Conservation (phyloP, 1,140 invertebrate genomes). For the Copidosoma floridanum region DNA sequence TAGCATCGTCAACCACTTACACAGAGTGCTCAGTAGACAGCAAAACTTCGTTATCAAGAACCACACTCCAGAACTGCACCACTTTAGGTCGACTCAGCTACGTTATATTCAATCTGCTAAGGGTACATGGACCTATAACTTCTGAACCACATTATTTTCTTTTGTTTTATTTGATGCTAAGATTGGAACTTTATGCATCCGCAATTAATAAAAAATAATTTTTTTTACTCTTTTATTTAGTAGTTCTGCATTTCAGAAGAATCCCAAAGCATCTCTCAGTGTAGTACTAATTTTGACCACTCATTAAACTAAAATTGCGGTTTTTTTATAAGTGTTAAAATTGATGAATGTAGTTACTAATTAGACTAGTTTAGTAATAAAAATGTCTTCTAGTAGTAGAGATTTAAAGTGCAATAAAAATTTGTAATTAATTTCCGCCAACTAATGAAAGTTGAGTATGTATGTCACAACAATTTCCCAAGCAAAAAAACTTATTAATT, state of each 20-base stretch:
- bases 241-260: not conserved
- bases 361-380: slow-evolving; percentile 12
- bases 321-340: not conserved
- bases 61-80: slow-evolving; percentile 37
- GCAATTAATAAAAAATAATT: not conserved
- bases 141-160: too few relatives aligned
- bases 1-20: slow-evolving; percentile 32
- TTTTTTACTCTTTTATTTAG: too few relatives aligned
- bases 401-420: slow-evolving; percentile 17
- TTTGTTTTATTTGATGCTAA: too few relatives aligned
- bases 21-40: slow-evolving; percentile 37
- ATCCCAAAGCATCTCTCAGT: not conserved
- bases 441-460: too few relatives aligned
- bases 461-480: too few relatives aligned
- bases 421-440: not conserved
- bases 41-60: slow-evolving; percentile 38
- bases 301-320: not conserved
- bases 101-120: slow-evolving; percentile 50
- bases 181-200: not conserved
- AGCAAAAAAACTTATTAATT: too few relatives aligned
- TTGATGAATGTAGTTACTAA: slow-evolving; percentile 1
- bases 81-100: slow-evolving; percentile 32
- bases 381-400: not conserved
- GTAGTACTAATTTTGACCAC: slow-evolving; percentile 6
- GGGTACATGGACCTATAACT: slow-evolving; percentile 53